phyloP scores from a whole-genome alignment of 2,113 vertebrate genomes.

The Ammodytes dubius region DNA sequence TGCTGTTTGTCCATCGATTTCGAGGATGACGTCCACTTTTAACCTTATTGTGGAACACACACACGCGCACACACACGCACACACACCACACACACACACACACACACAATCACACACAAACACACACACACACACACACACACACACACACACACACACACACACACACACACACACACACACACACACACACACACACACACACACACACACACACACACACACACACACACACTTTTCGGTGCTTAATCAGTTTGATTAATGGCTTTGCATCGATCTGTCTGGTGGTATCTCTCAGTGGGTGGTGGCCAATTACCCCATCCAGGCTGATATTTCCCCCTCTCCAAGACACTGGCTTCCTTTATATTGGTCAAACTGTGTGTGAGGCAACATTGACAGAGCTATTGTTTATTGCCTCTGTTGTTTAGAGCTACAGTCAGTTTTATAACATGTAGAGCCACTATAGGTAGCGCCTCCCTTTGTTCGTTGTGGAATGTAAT shows the following conservation, averaged over 20 bases:
- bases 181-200: conserved; percentile 29
- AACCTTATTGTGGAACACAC: too few species aligned
- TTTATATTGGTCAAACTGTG: conserved; percentile 37
- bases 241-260: conserved; percentile 41
- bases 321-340: not conserved
- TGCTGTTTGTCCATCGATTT: too few species aligned
- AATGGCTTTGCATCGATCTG: conserved; percentile 62
- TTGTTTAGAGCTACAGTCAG: not conserved
- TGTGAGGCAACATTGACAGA: conserved; percentile 39
- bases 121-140: too few species aligned
- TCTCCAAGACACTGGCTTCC: conserved; percentile 13
- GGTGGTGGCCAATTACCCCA: conserved; percentile 51
- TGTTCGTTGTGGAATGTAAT: too few species aligned
- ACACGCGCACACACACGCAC: too few species aligned
- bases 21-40: too few species aligned
- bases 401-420: conserved; percentile 15
- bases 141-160: too few species aligned
- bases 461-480: too few species aligned
- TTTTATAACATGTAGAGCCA: too few species aligned
- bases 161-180: not conserved
- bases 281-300: conserved; percentile 48
- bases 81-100: too few species aligned
- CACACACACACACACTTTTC: conserved; percentile 4
- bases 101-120: too few species aligned
- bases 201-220: conserved; percentile 22